phyloP scores from a whole-genome alignment of 2,797 vertebrate genomes.

The Fringilla coelebs region DNA sequence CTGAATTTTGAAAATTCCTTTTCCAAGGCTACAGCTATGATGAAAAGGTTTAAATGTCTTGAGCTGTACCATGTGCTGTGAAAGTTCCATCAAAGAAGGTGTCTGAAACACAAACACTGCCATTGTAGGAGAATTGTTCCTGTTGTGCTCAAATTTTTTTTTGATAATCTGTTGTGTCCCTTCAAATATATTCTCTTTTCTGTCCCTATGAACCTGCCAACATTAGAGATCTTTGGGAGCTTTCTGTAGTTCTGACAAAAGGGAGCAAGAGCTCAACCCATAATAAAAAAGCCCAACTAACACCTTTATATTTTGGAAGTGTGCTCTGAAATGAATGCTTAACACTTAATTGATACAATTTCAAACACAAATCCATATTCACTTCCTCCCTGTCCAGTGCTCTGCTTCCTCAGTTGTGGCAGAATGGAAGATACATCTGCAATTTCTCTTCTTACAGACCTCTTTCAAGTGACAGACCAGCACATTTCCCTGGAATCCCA shows the following conservation, averaged over 20 bases:
- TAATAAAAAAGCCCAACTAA: neutral
- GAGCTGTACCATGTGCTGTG: neutral
- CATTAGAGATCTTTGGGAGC: neutral
- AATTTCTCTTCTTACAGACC: neutral
- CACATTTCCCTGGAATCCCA: neutral
- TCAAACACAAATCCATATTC: neutral
- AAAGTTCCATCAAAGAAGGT: neutral
- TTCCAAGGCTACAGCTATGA: neutral
- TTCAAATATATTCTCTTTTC: neutral
- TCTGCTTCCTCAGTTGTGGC: neutral
- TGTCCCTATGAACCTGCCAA: accelerated
- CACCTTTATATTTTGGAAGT: neutral
- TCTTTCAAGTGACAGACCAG: neutral
- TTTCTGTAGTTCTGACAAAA: neutral
- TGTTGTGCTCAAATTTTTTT: neutral
- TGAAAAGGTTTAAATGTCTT: neutral
- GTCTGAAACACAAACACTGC: neutral
- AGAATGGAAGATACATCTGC: neutral
- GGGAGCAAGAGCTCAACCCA: neutral
- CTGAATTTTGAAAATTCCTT: neutral
- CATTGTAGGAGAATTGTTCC: neutral
- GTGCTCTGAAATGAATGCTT: neutral
- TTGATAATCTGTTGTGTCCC: neutral
- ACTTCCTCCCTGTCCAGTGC: neutral
- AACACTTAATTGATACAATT: neutral